Evolutionary conservation across 1,140 invertebrate genomes (phyloP).

Genomic region (Holotrichia oblita): DNA sequence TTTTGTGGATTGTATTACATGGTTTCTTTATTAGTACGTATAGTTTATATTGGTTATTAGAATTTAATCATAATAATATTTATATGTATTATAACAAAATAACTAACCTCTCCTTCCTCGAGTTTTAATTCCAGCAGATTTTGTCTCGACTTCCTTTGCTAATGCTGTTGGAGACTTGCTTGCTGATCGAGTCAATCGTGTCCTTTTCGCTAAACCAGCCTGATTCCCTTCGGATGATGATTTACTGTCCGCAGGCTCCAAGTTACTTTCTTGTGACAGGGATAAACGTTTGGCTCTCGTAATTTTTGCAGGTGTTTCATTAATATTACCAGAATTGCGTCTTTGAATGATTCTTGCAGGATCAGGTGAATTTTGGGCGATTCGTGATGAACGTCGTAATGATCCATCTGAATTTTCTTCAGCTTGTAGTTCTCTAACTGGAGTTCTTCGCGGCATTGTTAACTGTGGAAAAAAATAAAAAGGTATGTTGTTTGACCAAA

Average conservation of each 20-base stretch:
- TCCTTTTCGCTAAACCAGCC: not conserved
- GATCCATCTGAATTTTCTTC: slow-evolving; percentile 20
- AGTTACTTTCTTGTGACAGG: not conserved
- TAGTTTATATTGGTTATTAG: too few species aligned
- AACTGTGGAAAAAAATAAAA: not conserved
- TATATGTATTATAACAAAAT: not conserved
- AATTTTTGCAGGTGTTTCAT: slow-evolving; percentile 26
- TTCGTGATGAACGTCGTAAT: slow-evolving; percentile 23
- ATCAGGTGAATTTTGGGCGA: slow-evolving; percentile 33
- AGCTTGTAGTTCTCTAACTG: slow-evolving; percentile 14
- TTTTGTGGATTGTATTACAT: not conserved
- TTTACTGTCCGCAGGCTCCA: not conserved
- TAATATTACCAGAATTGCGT: slow-evolving; percentile 1
- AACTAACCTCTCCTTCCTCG: slow-evolving; percentile 35
- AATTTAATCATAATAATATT: too few species aligned
- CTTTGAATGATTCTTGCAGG: slow-evolving; percentile 2
- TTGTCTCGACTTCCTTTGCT: not conserved
- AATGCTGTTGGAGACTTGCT: slow-evolving; percentile 36
- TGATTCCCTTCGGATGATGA: not conserved
- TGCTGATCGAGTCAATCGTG: slow-evolving; percentile 32
- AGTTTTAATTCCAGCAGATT: not conserved
- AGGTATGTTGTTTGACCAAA: not conserved
- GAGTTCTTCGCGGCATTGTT: slow-evolving; percentile 26
- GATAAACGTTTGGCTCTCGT: slow-evolving; percentile 23
- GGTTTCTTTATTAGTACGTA: too few species aligned